Conservation (phyloP, 2,888 invertebrate genomes). For the Biston stratarius region DNA sequence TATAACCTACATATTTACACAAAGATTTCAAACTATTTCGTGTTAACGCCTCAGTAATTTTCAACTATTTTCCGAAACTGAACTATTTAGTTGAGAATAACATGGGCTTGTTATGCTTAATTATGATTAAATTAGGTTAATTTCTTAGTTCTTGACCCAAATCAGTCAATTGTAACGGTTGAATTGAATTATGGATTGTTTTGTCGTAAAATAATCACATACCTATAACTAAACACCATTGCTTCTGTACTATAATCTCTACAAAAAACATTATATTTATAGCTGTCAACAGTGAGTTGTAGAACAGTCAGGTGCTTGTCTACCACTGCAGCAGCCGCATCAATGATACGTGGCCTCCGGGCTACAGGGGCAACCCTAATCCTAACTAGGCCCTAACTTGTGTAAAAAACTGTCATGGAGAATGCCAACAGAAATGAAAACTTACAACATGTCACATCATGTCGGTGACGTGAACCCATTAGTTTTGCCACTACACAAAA, state of each 20-base stretch:
- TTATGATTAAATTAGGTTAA: slow-evolving; percentile 31
- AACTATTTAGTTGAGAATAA: slow-evolving; percentile 16
- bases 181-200: slow-evolving; percentile 8
- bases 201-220: slow-evolving; percentile 1
- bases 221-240: not conserved
- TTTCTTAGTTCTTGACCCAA: slow-evolving; percentile 29
- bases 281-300: too few relatives aligned
- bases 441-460: too few relatives aligned
- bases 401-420: too few relatives aligned
- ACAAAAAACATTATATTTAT: not conserved
- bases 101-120: slow-evolving; percentile 29
- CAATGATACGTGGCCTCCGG: too few relatives aligned
- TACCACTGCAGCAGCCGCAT: too few relatives aligned
- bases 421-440: too few relatives aligned
- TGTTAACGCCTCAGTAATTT: slow-evolving; percentile 31
- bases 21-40: slow-evolving; percentile 24
- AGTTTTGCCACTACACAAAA: too few relatives aligned
- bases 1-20: slow-evolving; percentile 25
- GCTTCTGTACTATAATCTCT: not conserved
- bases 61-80: slow-evolving; percentile 20
- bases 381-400: too few relatives aligned
- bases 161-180: slow-evolving; percentile 18
- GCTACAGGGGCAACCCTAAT: too few relatives aligned
- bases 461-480: too few relatives aligned
- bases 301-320: too few relatives aligned